These are phyloP conservation scores for Balaeniceps rex DNA, from an alignment of 2,113 vertebrate genomes.

Conservation along the genomic window DNA sequence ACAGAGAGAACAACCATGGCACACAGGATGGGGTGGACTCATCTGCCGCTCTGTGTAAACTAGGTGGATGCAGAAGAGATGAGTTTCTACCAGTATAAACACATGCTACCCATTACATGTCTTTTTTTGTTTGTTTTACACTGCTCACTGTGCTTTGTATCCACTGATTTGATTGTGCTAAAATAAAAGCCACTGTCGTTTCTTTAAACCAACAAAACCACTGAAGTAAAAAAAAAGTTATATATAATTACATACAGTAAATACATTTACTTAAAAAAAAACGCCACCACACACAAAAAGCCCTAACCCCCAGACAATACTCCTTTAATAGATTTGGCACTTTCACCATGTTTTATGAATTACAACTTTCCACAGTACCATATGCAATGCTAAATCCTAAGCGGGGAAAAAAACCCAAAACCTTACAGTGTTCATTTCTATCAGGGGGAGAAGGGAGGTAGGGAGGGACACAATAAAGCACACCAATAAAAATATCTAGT, in stretches of 20 bases:
- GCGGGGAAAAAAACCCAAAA: not conserved
- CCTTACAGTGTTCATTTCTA: not conserved
- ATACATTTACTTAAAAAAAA: slow-evolving; percentile 1
- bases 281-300: no score
- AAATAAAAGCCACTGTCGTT: not conserved
- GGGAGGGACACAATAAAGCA: not conserved
- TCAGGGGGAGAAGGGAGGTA: not conserved
- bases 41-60: not conserved
- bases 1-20: not conserved
- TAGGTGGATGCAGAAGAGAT: not conserved
- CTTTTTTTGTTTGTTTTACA: not conserved
- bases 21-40: not conserved
- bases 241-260: not conserved
- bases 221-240: not conserved
- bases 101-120: not conserved
- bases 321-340: slow-evolving; percentile 3
- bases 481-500: not conserved
- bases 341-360: not conserved
- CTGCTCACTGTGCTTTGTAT: not conserved
- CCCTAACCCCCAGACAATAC: not conserved
- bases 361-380: not conserved
- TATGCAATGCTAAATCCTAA: not conserved
- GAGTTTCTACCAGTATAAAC: not conserved
- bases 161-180: not conserved
- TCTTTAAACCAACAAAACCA: not conserved